A percentile compares a stretch with the other conserved stretches of the same genome.
These are phyloP conservation scores for Drosophila ercepeae DNA, from an alignment of 1,140 invertebrate genomes.

Conservation along the genomic window DNA sequence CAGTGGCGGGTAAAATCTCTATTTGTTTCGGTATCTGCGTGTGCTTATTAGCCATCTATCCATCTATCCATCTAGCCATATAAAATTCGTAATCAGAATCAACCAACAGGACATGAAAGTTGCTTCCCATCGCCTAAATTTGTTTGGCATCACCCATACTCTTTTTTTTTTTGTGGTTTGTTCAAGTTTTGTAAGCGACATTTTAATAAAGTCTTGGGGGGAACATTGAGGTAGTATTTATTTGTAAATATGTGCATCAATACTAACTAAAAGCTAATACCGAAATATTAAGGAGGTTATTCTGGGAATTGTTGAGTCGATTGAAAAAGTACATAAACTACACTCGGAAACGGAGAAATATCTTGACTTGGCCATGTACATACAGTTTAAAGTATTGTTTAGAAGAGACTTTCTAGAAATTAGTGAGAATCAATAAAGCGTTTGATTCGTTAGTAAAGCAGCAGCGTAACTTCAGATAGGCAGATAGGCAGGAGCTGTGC, in stretches of 20 bases:
- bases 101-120: neutral
- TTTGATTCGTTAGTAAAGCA: neutral
- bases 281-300: slow-evolving; percentile 1
- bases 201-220: neutral
- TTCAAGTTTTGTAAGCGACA: slow-evolving; percentile 13
- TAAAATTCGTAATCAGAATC: neutral
- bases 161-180: neutral
- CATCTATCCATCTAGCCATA: neutral
- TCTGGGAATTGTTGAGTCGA: slow-evolving; percentile 2
- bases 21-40: slow-evolving; percentile 17
- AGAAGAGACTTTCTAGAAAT: slow-evolving; percentile 46
- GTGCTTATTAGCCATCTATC: no score
- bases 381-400: slow-evolving; percentile 75
- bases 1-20: slow-evolving; percentile 75
- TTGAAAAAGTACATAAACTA: slow-evolving; percentile 1
- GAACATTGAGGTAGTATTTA: slow-evolving; percentile 14
- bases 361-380: slow-evolving; percentile 63
- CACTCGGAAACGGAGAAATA: slow-evolving; percentile 11
- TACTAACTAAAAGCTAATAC: slow-evolving; percentile 12
- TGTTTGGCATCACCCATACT: neutral
- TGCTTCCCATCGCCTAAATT: neutral
- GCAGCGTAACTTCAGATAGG: no score
- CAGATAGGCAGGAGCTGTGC: no score
- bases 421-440: slow-evolving; percentile 7
- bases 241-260: slow-evolving; percentile 34